Evolutionary conservation across 2,797 vertebrate species (phyloP).

Genomic region (Epinephelus awoara): DNA sequence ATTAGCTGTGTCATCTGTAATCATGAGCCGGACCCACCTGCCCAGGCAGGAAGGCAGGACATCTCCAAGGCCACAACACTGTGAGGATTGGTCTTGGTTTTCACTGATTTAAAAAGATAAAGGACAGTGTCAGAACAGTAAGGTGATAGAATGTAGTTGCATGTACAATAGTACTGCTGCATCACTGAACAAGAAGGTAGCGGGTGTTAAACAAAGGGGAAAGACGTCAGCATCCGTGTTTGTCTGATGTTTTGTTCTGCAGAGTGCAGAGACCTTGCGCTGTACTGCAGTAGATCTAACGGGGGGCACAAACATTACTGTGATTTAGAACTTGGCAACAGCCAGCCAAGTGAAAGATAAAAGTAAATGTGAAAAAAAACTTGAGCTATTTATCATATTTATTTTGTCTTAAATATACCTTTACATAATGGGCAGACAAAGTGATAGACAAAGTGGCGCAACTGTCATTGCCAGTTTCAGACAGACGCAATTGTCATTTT

Average conservation of each 20-base stretch:
- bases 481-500: too few relatives aligned
- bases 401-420: not conserved
- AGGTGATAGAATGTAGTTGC: not conserved
- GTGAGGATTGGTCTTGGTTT: not conserved
- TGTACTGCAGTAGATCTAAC: not conserved
- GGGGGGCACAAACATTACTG: too few relatives aligned
- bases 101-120: not conserved
- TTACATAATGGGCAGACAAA: too few relatives aligned
- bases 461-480: not conserved
- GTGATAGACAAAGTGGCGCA: too few relatives aligned
- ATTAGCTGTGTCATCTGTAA: conserved; percentile 56
- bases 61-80: not conserved
- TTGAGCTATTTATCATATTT: not conserved
- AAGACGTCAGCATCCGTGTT: not conserved
- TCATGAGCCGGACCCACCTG: conserved; percentile 15
- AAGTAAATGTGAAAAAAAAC: not conserved
- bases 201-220: not conserved
- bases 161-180: not conserved
- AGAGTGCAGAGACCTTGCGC: not conserved
- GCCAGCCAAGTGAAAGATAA: not conserved
- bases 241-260: not conserved
- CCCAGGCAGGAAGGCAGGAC: not conserved
- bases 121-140: not conserved
- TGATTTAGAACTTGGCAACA: not conserved
- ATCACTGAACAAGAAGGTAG: not conserved